Evolutionary conservation across 2,113 vertebrate species (phyloP).

Genomic region (Oryctolagus cuniculus): DNA sequence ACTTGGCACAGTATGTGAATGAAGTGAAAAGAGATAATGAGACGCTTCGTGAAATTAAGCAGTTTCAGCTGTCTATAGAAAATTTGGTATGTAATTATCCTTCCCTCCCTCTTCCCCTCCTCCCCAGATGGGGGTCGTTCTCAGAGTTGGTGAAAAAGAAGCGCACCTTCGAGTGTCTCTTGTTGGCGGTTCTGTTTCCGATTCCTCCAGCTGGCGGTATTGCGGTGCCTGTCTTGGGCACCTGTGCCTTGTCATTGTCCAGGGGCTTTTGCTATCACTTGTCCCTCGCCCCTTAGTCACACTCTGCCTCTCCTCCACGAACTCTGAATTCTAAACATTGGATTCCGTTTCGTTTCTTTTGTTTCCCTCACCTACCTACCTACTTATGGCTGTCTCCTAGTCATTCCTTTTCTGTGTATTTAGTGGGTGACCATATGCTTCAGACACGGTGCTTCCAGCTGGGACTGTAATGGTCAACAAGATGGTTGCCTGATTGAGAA

Average conservation of each 20-base stretch:
- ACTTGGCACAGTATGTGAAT: conserved; percentile 99
- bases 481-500: not conserved
- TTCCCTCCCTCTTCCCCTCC: not conserved
- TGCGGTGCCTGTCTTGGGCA: not conserved
- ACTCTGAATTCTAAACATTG: not conserved
- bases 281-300: not conserved
- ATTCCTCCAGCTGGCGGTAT: not conserved
- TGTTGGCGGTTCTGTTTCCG: rapidly evolving
- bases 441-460: not conserved
- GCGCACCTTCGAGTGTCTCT: conserved; percentile 44
- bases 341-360: not conserved
- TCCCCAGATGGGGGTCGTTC: not conserved
- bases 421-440: not conserved
- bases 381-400: not conserved
- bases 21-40: conserved; percentile 99
- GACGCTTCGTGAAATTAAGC: conserved; percentile 96
- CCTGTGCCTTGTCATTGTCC: rapidly evolving
- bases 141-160: conserved; percentile 37
- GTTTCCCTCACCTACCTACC: not conserved
- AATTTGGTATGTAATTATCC: conserved; percentile 92
- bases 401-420: not conserved
- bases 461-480: not conserved
- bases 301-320: not conserved
- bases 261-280: not conserved
- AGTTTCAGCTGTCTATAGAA: conserved; percentile 98